Evolutionary conservation across 37 sponge, comb jelly and placozoan species (phyloP).

Genomic region (Ianthella basta): DNA sequence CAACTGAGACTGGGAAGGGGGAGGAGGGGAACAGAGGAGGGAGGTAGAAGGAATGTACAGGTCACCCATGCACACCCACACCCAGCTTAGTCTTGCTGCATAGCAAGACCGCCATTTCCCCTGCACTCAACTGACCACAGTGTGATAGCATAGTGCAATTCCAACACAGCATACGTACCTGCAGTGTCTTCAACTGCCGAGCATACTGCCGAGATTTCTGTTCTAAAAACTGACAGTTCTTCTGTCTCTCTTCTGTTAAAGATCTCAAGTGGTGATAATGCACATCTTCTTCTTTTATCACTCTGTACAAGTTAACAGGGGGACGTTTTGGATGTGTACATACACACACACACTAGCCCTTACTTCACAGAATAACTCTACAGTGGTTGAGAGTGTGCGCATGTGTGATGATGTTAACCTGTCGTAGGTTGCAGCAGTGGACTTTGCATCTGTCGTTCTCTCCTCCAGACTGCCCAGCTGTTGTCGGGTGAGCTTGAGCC

Average conservation of each 20-base stretch:
- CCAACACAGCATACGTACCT: conserved; percentile 22
- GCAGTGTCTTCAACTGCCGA: conserved; percentile 44
- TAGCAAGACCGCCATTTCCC: no score
- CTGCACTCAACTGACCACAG: neutral
- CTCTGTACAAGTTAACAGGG: conserved; percentile 7
- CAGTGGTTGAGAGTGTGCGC: neutral
- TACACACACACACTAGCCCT: neutral
- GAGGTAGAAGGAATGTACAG: no score
- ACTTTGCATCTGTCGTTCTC: no score
- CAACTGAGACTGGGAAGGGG: conserved; percentile 46
- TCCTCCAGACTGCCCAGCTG: no score
- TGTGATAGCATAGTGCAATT: neutral
- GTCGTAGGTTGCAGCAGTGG: no score
- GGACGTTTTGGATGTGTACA: neutral
- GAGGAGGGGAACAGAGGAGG: no score
- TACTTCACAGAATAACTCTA: no score
- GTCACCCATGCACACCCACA: no score
- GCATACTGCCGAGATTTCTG: conserved; percentile 68
- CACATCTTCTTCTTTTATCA: neutral
- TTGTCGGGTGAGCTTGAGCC: no score
- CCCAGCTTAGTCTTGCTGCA: no score
- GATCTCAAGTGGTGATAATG: neutral
- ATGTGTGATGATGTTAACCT: neutral
- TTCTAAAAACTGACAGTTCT: conserved; percentile 46
- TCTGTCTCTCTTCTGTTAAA: conserved; percentile 14